Evolutionary conservation across 2,797 vertebrate genomes (phyloP).

Genomic region (Erethizon dorsatum): DNA sequence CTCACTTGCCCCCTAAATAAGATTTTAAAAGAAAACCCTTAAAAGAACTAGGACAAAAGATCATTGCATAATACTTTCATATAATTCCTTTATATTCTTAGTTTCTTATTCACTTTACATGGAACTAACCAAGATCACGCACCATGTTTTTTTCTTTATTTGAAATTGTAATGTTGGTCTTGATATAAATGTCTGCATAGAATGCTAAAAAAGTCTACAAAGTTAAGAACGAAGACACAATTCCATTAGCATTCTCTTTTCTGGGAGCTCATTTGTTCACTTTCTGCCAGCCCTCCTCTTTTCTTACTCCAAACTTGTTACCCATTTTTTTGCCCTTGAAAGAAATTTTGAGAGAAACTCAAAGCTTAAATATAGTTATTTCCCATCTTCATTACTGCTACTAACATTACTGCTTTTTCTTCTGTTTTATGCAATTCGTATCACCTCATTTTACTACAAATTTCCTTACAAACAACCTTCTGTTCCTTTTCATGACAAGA

Average conservation of each 20-base stretch:
- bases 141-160: slow-evolving; percentile 12
- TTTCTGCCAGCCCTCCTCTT: slow-evolving; percentile 36
- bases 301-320: slow-evolving; percentile 63
- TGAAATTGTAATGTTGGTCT: slow-evolving; percentile 4
- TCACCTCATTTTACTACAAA: slow-evolving; percentile 35
- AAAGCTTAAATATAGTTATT: slow-evolving; percentile 56
- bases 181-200: slow-evolving; percentile 7
- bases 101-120: not conserved
- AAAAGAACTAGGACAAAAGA: not conserved
- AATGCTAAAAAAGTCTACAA: slow-evolving; percentile 51
- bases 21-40: not conserved
- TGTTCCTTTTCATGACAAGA: slow-evolving; percentile 51
- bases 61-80: slow-evolving; percentile 4
- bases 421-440: slow-evolving; percentile 52
- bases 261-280: slow-evolving; percentile 17
- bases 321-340: not conserved
- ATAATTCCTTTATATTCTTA: not conserved
- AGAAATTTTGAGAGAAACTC: slow-evolving; percentile 37
- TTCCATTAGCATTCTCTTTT: not conserved
- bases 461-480: slow-evolving; percentile 43
- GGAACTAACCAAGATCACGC: not conserved
- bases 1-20: not conserved
- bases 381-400: slow-evolving; percentile 38
- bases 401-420: not conserved
- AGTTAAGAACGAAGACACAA: slow-evolving; percentile 55